A percentile compares a stretch with the other conserved stretches of the same genome.
These are phyloP conservation scores for Burhinus oedicnemus DNA, from an alignment of 2,113 vertebrate species.

Conservation along the genomic window DNA sequence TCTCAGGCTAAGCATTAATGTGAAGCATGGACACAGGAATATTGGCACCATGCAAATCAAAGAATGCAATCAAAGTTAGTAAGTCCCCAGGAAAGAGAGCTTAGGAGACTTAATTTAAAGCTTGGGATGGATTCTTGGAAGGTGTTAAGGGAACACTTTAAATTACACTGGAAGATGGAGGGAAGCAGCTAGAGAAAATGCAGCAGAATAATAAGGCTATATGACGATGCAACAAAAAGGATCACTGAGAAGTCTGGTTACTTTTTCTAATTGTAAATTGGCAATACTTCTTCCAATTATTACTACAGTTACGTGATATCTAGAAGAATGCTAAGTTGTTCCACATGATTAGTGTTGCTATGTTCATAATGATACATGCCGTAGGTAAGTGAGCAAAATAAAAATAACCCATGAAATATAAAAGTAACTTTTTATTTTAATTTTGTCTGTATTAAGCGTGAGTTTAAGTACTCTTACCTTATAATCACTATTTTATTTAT, in stretches of 20 bases:
- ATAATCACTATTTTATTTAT: not conserved
- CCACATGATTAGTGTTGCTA: not conserved
- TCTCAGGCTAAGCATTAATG: not conserved
- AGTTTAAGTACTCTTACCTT: not conserved
- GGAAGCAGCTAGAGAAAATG: not conserved
- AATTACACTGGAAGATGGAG: not conserved
- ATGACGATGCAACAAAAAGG: not conserved
- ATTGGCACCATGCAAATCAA: not conserved
- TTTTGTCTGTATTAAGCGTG: not conserved
- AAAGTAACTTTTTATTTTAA: not conserved
- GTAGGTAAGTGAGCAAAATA: not conserved
- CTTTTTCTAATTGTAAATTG: not conserved
- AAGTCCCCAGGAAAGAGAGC: not conserved
- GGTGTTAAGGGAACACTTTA: not conserved
- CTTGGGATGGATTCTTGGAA: not conserved
- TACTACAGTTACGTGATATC: not conserved
- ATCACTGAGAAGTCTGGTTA: not conserved
- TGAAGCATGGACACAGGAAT: not conserved
- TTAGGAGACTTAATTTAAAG: constrained; percentile 1
- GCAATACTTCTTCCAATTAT: not conserved
- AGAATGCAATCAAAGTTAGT: not conserved
- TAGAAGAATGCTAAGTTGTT: not conserved
- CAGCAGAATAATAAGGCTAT: not conserved
- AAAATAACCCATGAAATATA: not conserved
- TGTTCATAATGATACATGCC: not conserved